Base-by-base conservation (phyloP, 2,797 vertebrate species). In the Buceros bicornis region DNA sequence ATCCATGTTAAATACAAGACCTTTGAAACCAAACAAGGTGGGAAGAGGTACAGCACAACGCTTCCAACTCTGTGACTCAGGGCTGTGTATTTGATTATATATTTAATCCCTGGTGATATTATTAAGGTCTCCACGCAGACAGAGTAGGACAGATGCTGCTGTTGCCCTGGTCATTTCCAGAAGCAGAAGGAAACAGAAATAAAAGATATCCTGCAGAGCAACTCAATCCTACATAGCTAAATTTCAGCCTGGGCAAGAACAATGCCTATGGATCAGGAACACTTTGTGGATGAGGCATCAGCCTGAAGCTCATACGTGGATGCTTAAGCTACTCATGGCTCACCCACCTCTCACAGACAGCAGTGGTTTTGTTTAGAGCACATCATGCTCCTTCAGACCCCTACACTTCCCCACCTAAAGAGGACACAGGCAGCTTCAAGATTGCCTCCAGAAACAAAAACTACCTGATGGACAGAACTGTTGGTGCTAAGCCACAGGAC, bases 51-150 rank as follows among this genome's bases (percentile, higher is more conserved):
- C 31, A 35, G n/a, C 15, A 21, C 0, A 0, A 40, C n/a, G 51
- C 20, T 20, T 86, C n/a, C 28, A 4, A 2, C 33, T 9, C 31
- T 7, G 31, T 12, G 14, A 67, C 40, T 8, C 35, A 19, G 7
- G 8, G 20, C 13, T 10, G 6, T 1, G 0, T 16, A 5, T 26
- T 16, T 35, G 16, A 31, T 37, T 29, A 8, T 3, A 1, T 4
- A 5, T 28, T 33, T 74, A 45, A 20, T 14, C n/a, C 40, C 67
- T 40, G 37, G 48, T 29, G 35, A 8, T 35, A 2, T 45, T 19
- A 37, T 21, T 19, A 37, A 87, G 45, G 29, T 72, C n/a, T 69
- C 65, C 26, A 6, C 2, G 14, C 31, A 76, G 70, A n/a, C 8
- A 47, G 16, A 79, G 31, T 3, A 10, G 24, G 43, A 43, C 9